These are phyloP conservation scores for Antheraea mylitta DNA, from an alignment of 1,140 invertebrate genomes.

Conservation along the genomic window DNA sequence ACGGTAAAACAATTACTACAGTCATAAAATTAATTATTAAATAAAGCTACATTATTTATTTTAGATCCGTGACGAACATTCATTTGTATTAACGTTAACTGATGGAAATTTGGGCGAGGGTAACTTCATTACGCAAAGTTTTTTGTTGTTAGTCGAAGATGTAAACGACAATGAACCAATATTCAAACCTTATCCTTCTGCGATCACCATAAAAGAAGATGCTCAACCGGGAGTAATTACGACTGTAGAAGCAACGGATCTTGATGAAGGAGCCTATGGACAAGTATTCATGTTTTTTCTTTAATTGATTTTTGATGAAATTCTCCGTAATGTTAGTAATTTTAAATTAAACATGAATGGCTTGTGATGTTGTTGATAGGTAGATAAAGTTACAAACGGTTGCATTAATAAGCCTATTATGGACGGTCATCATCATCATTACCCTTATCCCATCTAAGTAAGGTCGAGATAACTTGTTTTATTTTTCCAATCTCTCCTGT, in stretches of 20 bases:
- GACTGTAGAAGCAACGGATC: conserved; percentile 92
- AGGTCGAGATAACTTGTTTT: too few species aligned
- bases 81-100: conserved; percentile 92
- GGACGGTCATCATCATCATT: too few species aligned
- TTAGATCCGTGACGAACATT: conserved; percentile 91
- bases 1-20: too few species aligned
- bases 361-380: too few species aligned
- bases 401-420: too few species aligned
- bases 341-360: too few species aligned
- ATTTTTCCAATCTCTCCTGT: too few species aligned
- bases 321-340: too few species aligned
- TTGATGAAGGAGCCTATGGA: conserved; percentile 94
- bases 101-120: conserved; percentile 92
- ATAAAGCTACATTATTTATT: conserved; percentile 23
- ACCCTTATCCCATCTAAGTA: too few species aligned
- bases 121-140: conserved; percentile 94
- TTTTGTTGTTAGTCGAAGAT: conserved; percentile 93
- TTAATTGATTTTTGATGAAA: neutral
- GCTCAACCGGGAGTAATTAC: conserved; percentile 85
- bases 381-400: too few species aligned
- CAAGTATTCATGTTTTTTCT: conserved; percentile 80
- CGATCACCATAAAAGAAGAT: conserved; percentile 89
- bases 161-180: conserved; percentile 94
- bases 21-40: too few species aligned
- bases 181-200: conserved; percentile 91